phyloP scores from a whole-genome alignment of 2,113 vertebrate genomes.

The pig (Sus scrofa) region DNA sequence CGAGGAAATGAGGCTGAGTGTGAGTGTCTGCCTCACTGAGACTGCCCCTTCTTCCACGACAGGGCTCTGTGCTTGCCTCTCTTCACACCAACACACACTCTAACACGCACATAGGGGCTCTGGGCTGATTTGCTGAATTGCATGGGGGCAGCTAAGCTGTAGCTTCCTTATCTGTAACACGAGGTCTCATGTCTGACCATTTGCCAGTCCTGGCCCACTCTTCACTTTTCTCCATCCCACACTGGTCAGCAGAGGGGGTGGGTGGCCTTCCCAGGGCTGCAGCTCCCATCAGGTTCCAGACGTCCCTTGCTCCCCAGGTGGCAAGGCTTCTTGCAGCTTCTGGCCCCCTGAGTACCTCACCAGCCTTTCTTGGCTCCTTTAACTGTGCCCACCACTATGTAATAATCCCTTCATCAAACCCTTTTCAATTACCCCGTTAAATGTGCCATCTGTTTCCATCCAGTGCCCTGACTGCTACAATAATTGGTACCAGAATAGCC shows the following conservation, averaged over 20 bases:
- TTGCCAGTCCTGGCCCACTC: neutral
- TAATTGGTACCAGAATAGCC: neutral
- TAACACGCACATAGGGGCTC: neutral
- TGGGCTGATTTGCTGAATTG: neutral
- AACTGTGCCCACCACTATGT: neutral
- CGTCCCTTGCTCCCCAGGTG: neutral
- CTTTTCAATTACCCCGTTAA: neutral
- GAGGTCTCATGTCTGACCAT: accelerated
- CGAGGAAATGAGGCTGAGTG: neutral
- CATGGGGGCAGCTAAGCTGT: neutral
- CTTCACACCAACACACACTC: neutral
- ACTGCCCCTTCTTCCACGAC: neutral
- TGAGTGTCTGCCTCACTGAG: neutral
- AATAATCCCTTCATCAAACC: neutral
- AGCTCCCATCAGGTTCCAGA: neutral
- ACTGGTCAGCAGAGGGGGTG: neutral
- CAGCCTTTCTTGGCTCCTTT: neutral
- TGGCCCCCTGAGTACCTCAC: neutral
- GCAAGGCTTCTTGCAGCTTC: neutral
- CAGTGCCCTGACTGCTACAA: neutral
- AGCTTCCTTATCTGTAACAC: neutral
- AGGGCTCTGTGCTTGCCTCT: neutral
- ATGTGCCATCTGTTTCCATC: neutral
- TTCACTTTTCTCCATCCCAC: neutral
- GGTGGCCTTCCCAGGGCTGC: neutral